These are phyloP conservation scores for Entosphenus tridentatus DNA, from an alignment of 2,113 vertebrate genomes.

Conservation along the genomic window DNA sequence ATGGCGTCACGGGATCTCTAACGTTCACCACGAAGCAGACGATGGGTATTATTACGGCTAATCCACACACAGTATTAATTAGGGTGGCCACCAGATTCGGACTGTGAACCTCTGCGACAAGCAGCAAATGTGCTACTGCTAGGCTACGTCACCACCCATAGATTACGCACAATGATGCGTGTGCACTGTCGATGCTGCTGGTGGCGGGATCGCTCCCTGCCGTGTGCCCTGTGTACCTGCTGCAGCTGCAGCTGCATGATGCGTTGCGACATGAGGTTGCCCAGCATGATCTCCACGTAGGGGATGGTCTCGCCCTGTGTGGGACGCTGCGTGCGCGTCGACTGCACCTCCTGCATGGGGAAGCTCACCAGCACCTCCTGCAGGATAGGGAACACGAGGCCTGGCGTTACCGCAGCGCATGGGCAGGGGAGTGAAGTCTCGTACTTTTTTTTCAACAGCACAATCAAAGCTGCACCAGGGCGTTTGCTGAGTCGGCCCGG, in stretches of 20 bases:
- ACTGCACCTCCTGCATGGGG: constrained; percentile 70
- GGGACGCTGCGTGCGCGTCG: constrained; percentile 54
- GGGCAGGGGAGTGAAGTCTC: neutral
- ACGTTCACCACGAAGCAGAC: no score
- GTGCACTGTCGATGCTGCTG: no score
- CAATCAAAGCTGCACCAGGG: neutral
- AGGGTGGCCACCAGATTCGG: no score
- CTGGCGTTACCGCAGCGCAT: no score
- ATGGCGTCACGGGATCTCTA: no score
- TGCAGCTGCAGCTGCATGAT: constrained; percentile 75
- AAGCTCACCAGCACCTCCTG: constrained; percentile 56
- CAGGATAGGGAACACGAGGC: neutral
- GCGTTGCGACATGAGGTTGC: constrained; percentile 44
- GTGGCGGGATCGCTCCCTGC: no score
- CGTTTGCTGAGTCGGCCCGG: neutral
- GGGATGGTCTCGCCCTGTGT: constrained; percentile 50
- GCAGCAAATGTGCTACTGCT: no score
- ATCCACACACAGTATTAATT: no score
- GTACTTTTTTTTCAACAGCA: neutral
- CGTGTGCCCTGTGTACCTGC: constrained; percentile 29
- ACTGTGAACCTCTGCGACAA: no score
- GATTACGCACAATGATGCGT: no score
- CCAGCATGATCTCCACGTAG: constrained; percentile 64
- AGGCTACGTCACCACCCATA: no score
- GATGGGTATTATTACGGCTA: no score